Evolutionary conservation across 2,888 invertebrate genomes (phyloP), one percentile per base, ranked within the genome.

Genomic region (Tetheella fluctuosa): DNA sequence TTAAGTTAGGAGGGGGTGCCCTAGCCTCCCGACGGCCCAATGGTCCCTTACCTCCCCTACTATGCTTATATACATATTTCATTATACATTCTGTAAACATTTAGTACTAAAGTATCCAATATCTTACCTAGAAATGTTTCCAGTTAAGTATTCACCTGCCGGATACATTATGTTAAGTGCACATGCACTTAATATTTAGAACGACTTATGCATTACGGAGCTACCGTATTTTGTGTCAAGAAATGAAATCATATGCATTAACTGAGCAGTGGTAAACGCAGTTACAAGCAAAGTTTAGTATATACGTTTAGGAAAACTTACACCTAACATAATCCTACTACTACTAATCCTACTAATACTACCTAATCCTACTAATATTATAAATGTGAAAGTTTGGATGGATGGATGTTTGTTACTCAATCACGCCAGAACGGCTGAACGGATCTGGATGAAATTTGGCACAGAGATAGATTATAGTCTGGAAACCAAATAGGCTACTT

Each of bases 111-210:
- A 39, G n/a, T 39, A 39, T n/a, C 39, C 0, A 39, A 39, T 39
- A 39, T 39, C 39, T 39, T 39, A 39, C 39, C n/a, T 39, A n/a
- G 39, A 39, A 39, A 39, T 39, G 39, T 39, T 39, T 39, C 39
- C 6, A 39, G n/a, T 39, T 39, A 39, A 39, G 39, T 39, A 39
- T 39, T 39, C 39, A 39, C 39, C 39, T 39, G 39, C 39, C 39
- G n/a, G 39, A 39, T 39, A 39, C 39, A 39, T n/a, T 39, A 20
- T 48, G 20, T 48, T 48, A 48, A 48, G 48, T 48, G 48, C 48
- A 20, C 10, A 20, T 48, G 48, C 48, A 48, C 48, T 48, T 48
- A 48, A 48, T 20, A 48, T n/a, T n/a, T 39, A n/a, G n/a, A 39
- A n/a, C n/a, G 7, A 6, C 5, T 39, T 39, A 39, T 39, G 39